These are phyloP conservation scores for Eilema depressum DNA, from an alignment of 2,888 invertebrate genomes.

Conservation along the genomic window DNA sequence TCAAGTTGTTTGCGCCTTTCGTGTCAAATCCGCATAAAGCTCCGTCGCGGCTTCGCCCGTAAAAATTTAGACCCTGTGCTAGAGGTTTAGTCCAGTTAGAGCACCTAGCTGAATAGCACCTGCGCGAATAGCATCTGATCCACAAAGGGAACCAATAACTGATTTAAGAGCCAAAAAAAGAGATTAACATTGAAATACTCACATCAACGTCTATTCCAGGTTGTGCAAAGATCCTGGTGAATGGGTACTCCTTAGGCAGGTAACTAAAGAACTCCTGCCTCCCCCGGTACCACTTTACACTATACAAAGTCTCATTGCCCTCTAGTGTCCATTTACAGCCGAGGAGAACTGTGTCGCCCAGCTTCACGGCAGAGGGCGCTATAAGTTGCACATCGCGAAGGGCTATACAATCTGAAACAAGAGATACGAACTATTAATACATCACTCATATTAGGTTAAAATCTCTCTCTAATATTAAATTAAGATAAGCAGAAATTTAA, in stretches of 20 bases:
- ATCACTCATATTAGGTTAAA: too few species aligned
- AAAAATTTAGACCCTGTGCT: too few species aligned
- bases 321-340: slow-evolving; percentile 92
- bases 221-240: slow-evolving; percentile 90
- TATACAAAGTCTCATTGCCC: slow-evolving; percentile 90
- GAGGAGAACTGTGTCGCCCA: slow-evolving; percentile 91
- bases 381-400: slow-evolving; percentile 90
- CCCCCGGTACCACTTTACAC: slow-evolving; percentile 94
- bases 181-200: slow-evolving; percentile 73
- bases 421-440: background rate
- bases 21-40: too few species aligned
- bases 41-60: too few species aligned
- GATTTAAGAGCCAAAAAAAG: too few species aligned
- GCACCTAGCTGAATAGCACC: too few species aligned
- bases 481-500: too few species aligned
- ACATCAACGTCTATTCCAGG: slow-evolving; percentile 91
- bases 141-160: too few species aligned
- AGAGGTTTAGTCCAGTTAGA: too few species aligned
- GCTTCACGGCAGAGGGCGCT: slow-evolving; percentile 90
- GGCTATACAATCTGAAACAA: slow-evolving; percentile 85
- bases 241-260: slow-evolving; percentile 92
- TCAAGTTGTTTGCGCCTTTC: too few species aligned
- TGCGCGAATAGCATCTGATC: too few species aligned
- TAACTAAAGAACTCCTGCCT: slow-evolving; percentile 92
- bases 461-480: too few species aligned